phyloP scores from a whole-genome alignment of 2,888 invertebrate species.

The Quadroppia sp. region DNA sequence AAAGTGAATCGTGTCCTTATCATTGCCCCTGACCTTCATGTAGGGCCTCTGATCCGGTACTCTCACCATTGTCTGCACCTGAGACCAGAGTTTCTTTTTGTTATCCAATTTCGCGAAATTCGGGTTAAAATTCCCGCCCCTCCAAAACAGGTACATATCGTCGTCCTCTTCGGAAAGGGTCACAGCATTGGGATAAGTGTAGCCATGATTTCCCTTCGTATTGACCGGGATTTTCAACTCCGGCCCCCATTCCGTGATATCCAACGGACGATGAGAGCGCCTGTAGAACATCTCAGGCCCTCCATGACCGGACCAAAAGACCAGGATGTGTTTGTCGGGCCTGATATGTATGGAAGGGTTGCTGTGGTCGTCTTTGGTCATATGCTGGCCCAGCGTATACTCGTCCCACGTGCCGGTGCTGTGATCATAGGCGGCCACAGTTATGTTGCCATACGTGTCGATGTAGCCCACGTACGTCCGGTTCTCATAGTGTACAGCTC shows the following conservation, averaged over 20 bases:
- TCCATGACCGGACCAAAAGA: background rate
- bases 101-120: background rate
- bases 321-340: background rate
- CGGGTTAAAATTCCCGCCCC: background rate
- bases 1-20: background rate
- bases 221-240: background rate
- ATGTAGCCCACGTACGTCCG: background rate
- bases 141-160: slow-evolving; percentile 4
- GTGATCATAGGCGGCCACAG: slow-evolving; percentile 1
- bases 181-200: slow-evolving; percentile 9
- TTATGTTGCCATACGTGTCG: slow-evolving; percentile 3
- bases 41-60: background rate
- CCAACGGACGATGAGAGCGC: background rate
- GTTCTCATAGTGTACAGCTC: background rate
- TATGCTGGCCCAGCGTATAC: background rate
- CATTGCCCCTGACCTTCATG: background rate
- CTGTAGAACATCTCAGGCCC: background rate
- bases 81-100: background rate
- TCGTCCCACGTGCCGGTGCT: background rate
- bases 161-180: background rate
- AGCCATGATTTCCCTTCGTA: background rate
- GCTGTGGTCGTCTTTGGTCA: slow-evolving; percentile 11
- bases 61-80: background rate
- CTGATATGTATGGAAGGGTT: background rate
- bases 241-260: background rate